Percentiles rank a stretch among this genome's conserved stretches.
These are phyloP conservation scores for Anagyrus pseudococci DNA, from an alignment of 2,888 invertebrate species.

Conservation along the genomic window DNA sequence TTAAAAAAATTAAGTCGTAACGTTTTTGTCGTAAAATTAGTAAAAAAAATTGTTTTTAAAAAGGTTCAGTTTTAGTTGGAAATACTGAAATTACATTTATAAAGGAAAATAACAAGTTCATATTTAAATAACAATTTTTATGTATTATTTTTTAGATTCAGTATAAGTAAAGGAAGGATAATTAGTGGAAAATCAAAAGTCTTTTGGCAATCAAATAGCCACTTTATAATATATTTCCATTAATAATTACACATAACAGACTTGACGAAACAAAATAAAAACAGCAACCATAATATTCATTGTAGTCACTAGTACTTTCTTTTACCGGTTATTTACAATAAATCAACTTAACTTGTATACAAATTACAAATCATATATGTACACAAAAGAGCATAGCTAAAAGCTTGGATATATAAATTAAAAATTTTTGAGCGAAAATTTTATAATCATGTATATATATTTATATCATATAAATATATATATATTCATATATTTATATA, in stretches of 20 bases:
- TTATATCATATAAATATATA: slow-evolving; percentile 35
- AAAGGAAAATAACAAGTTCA: too few species aligned
- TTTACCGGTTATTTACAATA: slow-evolving; percentile 39
- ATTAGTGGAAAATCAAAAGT: slow-evolving; percentile 1
- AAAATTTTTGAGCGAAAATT: slow-evolving; percentile 30
- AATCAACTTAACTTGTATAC: slow-evolving; percentile 39
- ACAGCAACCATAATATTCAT: slow-evolving; percentile 40
- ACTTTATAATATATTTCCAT: slow-evolving; percentile 40
- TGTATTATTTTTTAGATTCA: too few species aligned
- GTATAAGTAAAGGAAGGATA: neutral
- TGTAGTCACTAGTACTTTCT: slow-evolving; percentile 40
- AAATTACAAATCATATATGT: slow-evolving; percentile 41
- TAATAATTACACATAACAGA: slow-evolving; percentile 41
- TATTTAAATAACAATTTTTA: too few species aligned
- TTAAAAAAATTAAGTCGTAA: too few species aligned
- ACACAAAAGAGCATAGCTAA: slow-evolving; percentile 37
- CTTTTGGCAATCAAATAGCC: slow-evolving; percentile 36
- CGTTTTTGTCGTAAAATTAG: too few species aligned
- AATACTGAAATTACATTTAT: too few species aligned
- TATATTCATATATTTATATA: slow-evolving; percentile 30
- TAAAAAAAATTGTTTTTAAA: too few species aligned
- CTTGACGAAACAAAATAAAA: slow-evolving; percentile 40
- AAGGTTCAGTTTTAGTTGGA: too few species aligned
- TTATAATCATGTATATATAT: slow-evolving; percentile 37
- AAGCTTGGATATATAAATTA: slow-evolving; percentile 38